A percentile compares a stretch with the other conserved stretches of the same genome.
Evolutionary conservation across 2,888 invertebrate species (phyloP).

Genomic region (Leptinotarsa peninsularis): DNA sequence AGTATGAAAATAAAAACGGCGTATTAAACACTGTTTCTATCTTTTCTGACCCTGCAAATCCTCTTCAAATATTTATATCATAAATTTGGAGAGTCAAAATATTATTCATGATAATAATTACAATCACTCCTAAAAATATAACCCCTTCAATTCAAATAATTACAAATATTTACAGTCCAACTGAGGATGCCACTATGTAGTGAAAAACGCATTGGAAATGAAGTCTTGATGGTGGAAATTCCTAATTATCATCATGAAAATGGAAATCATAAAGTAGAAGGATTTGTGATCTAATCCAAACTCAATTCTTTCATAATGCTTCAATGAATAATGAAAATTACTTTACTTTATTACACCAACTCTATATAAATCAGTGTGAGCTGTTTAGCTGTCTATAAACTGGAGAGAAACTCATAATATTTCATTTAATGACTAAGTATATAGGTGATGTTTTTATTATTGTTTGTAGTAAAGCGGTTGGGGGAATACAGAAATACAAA

Average conservation of each 20-base stretch:
- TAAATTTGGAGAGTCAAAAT: too few relatives aligned
- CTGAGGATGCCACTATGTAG: too few relatives aligned
- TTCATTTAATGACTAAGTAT: constrained; percentile 3
- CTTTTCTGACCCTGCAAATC: too few relatives aligned
- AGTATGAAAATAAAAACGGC: too few relatives aligned
- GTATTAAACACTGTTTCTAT: too few relatives aligned
- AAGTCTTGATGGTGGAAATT: too few relatives aligned
- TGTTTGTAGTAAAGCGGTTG: constrained; percentile 27
- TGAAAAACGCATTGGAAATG: too few relatives aligned
- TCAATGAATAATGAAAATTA: not conserved
- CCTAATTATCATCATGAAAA: not conserved
- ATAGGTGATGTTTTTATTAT: constrained; percentile 19
- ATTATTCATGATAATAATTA: too few relatives aligned
- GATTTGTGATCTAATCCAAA: not conserved
- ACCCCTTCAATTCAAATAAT: too few relatives aligned
- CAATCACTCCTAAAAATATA: too few relatives aligned
- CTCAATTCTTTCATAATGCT: not conserved
- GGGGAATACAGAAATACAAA: constrained; percentile 24
- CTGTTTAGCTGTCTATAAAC: constrained; percentile 8
- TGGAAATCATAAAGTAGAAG: not conserved
- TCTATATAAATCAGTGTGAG: constrained; percentile 10
- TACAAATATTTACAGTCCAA: too few relatives aligned
- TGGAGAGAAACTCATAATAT: not conserved
- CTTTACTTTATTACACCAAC: constrained; percentile 1
- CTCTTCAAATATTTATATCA: too few relatives aligned